phyloP scores from a whole-genome alignment of 2,797 vertebrate genomes.

The Perdix hodgsoniae region DNA sequence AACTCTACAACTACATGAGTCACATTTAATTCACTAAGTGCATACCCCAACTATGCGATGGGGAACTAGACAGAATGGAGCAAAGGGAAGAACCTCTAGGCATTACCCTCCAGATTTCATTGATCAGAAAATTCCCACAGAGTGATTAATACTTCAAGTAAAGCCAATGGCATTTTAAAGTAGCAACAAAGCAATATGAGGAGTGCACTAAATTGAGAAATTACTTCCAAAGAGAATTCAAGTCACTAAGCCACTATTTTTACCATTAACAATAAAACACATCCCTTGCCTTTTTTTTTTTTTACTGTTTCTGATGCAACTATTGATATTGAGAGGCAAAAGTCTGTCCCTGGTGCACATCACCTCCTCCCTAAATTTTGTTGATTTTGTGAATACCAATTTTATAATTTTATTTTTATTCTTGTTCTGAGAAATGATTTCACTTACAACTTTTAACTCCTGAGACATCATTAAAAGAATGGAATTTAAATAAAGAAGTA shows the following conservation, averaged over 20 bases:
- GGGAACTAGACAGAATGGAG: neutral
- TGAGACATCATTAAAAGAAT: neutral
- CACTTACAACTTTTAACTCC: neutral
- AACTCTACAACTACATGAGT: neutral
- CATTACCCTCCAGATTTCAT: neutral
- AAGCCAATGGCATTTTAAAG: slow-evolving; percentile 43
- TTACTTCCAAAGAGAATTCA: slow-evolving; percentile 4
- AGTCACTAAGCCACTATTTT: slow-evolving; percentile 27
- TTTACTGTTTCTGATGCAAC: slow-evolving; percentile 29
- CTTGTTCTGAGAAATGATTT: neutral
- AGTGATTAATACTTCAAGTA: slow-evolving; percentile 49
- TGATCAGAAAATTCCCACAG: slow-evolving; percentile 28
- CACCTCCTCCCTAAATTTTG: neutral
- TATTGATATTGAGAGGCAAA: neutral
- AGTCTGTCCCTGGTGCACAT: neutral
- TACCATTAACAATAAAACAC: slow-evolving; percentile 30
- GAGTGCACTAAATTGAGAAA: slow-evolving; percentile 50
- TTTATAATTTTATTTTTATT: neutral
- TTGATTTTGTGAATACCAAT: neutral
- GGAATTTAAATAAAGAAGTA: neutral
- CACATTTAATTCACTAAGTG: neutral
- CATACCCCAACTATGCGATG: neutral
- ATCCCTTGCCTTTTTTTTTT: slow-evolving; percentile 36
- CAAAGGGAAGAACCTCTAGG: neutral
- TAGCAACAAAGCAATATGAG: slow-evolving; percentile 12